Evolutionary conservation across 2,797 vertebrate species (phyloP).

Genomic region (Corythornis leucogaster): DNA sequence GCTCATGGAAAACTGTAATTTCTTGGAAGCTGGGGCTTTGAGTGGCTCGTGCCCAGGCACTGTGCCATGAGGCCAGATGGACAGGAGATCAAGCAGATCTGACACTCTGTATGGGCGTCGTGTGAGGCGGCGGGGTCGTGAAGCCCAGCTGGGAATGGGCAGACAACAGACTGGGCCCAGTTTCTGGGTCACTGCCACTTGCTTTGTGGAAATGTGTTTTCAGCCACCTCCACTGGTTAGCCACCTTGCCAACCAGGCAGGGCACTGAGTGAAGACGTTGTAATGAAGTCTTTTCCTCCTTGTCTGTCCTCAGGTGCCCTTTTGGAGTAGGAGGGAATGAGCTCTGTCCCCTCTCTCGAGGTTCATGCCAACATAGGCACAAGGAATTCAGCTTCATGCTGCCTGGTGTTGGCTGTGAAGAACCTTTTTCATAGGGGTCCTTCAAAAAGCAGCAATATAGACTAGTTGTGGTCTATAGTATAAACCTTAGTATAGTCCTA

Average conservation of each 20-base stretch:
- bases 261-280: neutral
- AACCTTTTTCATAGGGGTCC: neutral
- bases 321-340: neutral
- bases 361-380: fast-evolving
- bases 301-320: slow-evolving; percentile 17
- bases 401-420: neutral
- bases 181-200: neutral
- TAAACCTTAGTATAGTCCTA: neutral
- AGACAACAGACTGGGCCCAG: neutral
- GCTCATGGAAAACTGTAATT: neutral
- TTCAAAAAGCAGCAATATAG: neutral
- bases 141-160: slow-evolving; percentile 14
- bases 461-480: fast-evolving
- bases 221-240: neutral
- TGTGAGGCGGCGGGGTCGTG: neutral
- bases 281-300: neutral
- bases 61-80: slow-evolving; percentile 66
- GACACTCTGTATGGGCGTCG: neutral
- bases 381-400: neutral
- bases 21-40: neutral
- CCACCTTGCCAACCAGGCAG: neutral
- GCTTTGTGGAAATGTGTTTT: neutral
- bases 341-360: fast-evolving
- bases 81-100: slow-evolving; percentile 9
- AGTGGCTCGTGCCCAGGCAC: slow-evolving; percentile 32